Evolutionary conservation across 2,888 invertebrate genomes (phyloP).

Genomic region (Rambutsinella grinnellia): DNA sequence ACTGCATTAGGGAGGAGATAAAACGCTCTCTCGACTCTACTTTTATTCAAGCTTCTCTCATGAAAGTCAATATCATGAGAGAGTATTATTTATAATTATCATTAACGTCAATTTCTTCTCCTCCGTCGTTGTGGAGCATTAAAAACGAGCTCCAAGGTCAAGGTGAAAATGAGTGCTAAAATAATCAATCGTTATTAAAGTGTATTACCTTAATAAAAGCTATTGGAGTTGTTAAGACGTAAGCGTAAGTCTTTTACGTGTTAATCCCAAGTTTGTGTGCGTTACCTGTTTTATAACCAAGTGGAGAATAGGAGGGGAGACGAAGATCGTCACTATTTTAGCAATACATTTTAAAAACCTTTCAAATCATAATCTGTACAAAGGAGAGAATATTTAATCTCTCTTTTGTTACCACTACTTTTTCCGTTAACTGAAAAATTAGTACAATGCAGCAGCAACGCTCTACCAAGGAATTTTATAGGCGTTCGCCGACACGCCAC

Average conservation of each 20-base stretch:
- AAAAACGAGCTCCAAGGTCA: constrained; percentile 38
- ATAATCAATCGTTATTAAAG: constrained; percentile 6
- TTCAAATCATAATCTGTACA: too few relatives aligned
- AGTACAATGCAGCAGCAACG: constrained; percentile 41
- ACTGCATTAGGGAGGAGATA: too few relatives aligned
- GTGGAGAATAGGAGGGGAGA: too few relatives aligned
- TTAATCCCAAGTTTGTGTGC: too few relatives aligned
- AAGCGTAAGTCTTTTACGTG: too few relatives aligned
- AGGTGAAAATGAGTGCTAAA: constrained; percentile 39
- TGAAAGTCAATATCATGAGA: constrained; percentile 38
- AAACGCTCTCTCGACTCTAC: neutral
- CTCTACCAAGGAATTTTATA: constrained; percentile 25
- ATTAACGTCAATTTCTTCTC: constrained; percentile 42
- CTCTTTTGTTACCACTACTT: too few relatives aligned
- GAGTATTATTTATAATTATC: constrained; percentile 44
- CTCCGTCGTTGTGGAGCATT: neutral
- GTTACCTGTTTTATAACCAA: too few relatives aligned
- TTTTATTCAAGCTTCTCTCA: too few relatives aligned
- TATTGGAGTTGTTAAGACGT: neutral
- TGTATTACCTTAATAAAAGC: neutral
- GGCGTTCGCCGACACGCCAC: constrained; percentile 17
- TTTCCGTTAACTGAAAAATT: too few relatives aligned
- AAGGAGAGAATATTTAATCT: too few relatives aligned
- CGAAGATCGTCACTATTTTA: too few relatives aligned
- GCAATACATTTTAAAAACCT: too few relatives aligned